phyloP scores from a whole-genome alignment of 2,888 invertebrate species.

The Drosophila rellima region DNA sequence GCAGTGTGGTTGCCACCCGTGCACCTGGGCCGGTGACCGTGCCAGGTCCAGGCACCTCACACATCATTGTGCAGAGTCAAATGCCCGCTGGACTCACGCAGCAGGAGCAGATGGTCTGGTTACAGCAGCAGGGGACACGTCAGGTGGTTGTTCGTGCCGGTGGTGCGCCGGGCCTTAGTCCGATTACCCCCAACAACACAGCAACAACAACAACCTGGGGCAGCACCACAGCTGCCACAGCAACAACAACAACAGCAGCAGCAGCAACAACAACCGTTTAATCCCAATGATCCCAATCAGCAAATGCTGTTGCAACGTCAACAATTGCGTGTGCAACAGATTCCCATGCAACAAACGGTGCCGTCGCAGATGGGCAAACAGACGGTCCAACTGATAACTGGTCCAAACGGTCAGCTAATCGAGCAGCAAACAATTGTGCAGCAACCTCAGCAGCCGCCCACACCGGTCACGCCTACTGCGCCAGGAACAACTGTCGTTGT shows the following conservation, averaged over 20 bases:
- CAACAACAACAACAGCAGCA: conserved; percentile 56
- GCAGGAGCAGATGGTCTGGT: conserved; percentile 90
- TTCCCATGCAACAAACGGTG: conserved; percentile 78
- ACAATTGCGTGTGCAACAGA: conserved; percentile 83
- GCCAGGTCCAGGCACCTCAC: conserved; percentile 82
- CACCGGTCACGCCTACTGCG: conserved; percentile 67
- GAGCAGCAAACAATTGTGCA: conserved; percentile 79
- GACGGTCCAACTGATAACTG: conserved; percentile 82
- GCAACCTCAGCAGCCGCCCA: conserved; percentile 48
- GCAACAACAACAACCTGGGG: conserved; percentile 64
- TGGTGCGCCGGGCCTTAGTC: conserved; percentile 84
- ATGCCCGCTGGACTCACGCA: conserved; percentile 89
- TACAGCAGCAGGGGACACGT: conserved; percentile 89
- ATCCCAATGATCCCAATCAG: conserved; percentile 84
- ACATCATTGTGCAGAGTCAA: conserved; percentile 90
- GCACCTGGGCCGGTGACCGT: conserved; percentile 85
- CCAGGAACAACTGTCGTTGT: conserved; percentile 54
- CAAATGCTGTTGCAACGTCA: conserved; percentile 84
- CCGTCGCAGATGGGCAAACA: conserved; percentile 75
- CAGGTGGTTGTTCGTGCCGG: conserved; percentile 87
- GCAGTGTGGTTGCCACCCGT: conserved; percentile 85
- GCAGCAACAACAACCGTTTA: conserved; percentile 73
- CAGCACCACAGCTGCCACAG: conserved; percentile 50
- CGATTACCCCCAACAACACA: conserved; percentile 77
- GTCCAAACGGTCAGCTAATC: conserved; percentile 71